These are phyloP conservation scores for Anguilla marmorata DNA, from an alignment of 2,797 vertebrate species.

Conservation along the genomic window DNA sequence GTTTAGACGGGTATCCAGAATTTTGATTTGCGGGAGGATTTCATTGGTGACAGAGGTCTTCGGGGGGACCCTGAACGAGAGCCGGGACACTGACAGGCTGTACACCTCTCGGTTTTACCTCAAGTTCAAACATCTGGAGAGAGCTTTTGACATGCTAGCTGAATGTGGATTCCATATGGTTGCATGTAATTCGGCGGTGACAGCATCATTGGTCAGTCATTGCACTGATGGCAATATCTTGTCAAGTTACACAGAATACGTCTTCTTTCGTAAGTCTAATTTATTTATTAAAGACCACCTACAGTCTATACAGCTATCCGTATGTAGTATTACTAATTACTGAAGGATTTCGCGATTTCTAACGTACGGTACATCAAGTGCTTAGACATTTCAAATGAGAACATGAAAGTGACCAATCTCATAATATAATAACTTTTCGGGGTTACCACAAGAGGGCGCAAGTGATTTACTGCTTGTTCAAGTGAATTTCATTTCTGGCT, in stretches of 20 bases:
- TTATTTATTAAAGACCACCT: constrained; percentile 32
- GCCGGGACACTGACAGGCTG: constrained; percentile 87
- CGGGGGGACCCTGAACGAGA: constrained; percentile 93
- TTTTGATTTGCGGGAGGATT: constrained; percentile 94
- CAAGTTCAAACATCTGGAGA: constrained; percentile 92
- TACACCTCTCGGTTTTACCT: constrained; percentile 96
- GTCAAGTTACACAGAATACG: constrained; percentile 97
- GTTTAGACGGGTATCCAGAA: constrained; percentile 86
- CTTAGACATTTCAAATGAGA: too few relatives aligned
- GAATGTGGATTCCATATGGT: constrained; percentile 97
- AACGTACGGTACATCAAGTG: background rate
- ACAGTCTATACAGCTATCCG: background rate
- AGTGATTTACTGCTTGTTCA: background rate
- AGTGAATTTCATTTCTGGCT: background rate
- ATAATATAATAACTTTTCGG: background rate
- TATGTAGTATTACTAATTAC: background rate
- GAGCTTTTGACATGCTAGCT: constrained; percentile 97
- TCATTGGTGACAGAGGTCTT: constrained; percentile 95
- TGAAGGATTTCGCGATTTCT: background rate
- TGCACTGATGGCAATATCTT: constrained; percentile 92
- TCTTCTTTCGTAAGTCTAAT: constrained; percentile 98
- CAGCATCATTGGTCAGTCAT: constrained; percentile 84
- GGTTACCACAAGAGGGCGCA: constrained; percentile 40
- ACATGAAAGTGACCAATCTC: background rate
- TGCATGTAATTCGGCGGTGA: constrained; percentile 95